These are phyloP conservation scores for Lepilemur ruficaudatus DNA, from an alignment of 2,797 vertebrate species.

Conservation along the genomic window DNA sequence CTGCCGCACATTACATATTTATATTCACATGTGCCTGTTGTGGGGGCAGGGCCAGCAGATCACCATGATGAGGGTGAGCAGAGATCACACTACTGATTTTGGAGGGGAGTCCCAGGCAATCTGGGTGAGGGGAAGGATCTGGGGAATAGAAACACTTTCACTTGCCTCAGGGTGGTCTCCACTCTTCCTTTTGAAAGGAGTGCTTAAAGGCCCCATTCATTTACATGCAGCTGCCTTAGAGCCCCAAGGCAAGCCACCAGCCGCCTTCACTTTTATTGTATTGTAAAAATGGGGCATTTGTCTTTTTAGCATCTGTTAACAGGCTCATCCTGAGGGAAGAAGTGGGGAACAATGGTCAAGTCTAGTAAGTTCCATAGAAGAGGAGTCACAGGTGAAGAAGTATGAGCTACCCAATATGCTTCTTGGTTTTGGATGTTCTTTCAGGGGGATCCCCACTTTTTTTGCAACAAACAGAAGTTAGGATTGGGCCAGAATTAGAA, in stretches of 20 bases:
- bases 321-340: background rate
- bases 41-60: slow-evolving; percentile 74
- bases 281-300: background rate
- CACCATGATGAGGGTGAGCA: slow-evolving; percentile 75
- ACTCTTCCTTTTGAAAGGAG: background rate
- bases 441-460: background rate
- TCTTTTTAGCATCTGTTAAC: background rate
- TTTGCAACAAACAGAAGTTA: background rate
- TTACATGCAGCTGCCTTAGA: background rate
- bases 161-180: background rate
- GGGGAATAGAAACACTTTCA: background rate
- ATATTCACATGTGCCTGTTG: slow-evolving; percentile 78
- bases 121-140: slow-evolving; percentile 51
- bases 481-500: background rate
- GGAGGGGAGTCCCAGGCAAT: slow-evolving; percentile 52
- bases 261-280: background rate
- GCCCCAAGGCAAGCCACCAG: background rate
- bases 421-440: slow-evolving; percentile 7
- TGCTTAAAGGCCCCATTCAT: background rate
- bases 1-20: slow-evolving; percentile 68
- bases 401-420: background rate
- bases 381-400: slow-evolving; percentile 1
- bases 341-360: background rate
- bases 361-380: background rate
- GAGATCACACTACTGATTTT: slow-evolving; percentile 44